A percentile compares a stretch with the other conserved stretches of the same genome.
Evolutionary conservation across 1,140 invertebrate species (phyloP).

Genomic region (Pseudomyrmex sp.): DNA sequence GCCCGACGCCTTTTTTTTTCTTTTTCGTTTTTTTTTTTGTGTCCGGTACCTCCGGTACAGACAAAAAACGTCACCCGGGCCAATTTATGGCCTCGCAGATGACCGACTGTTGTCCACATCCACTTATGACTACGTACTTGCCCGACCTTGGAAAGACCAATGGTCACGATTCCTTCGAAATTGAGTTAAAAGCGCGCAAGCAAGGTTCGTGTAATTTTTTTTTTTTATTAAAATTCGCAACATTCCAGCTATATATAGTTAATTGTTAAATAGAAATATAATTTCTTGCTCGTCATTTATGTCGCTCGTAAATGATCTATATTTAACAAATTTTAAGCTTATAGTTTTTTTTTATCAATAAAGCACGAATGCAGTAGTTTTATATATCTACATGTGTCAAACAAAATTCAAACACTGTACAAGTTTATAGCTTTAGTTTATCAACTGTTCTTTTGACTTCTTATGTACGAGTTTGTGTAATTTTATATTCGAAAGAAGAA

Average conservation of each 20-base stretch:
- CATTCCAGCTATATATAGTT: background rate
- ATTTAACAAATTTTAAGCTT: no score
- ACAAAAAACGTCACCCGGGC: constrained; percentile 80
- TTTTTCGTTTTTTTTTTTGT: constrained; percentile 70
- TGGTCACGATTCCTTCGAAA: constrained; percentile 23
- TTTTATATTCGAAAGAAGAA: no score
- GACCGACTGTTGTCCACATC: constrained; percentile 82
- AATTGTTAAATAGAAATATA: background rate
- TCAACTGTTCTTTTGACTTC: no score
- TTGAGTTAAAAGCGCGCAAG: background rate
- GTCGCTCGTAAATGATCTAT: no score
- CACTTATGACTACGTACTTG: constrained; percentile 76
- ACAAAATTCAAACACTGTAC: constrained; percentile 34
- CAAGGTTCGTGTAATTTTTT: background rate
- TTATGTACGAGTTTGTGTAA: no score
- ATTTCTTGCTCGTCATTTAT: background rate
- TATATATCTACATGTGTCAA: background rate
- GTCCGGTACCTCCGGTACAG: constrained; percentile 66
- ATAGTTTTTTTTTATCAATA: no score
- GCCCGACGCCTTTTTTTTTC: constrained; percentile 68
- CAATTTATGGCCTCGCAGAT: constrained; percentile 83
- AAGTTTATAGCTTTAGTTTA: constrained; percentile 62
- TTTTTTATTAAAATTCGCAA: background rate
- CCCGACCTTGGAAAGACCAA: constrained; percentile 78
- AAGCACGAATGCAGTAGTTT: background rate